Percentiles rank a stretch among this genome's conserved stretches.
These are phyloP conservation scores for Canis aureus DNA, from an alignment of 2,113 vertebrate species.

Conservation along the genomic window DNA sequence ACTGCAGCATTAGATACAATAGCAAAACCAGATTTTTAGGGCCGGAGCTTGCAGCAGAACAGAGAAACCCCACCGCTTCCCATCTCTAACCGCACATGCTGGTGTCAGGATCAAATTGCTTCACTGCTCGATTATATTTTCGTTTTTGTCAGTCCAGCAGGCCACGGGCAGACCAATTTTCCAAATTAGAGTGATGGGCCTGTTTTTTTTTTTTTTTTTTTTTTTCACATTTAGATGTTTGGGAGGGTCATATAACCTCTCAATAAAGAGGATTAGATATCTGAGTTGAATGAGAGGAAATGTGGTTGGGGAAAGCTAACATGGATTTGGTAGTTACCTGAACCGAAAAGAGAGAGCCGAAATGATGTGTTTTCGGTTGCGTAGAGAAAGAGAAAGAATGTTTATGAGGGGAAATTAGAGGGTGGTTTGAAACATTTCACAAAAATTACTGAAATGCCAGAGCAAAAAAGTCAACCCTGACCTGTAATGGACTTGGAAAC, in stretches of 20 bases:
- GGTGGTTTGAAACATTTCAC: conserved; percentile 18
- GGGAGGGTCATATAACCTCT: background rate
- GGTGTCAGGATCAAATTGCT: background rate
- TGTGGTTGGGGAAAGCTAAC: background rate
- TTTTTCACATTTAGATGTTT: background rate
- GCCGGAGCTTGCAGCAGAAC: background rate
- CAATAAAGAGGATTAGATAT: background rate
- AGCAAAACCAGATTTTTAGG: background rate
- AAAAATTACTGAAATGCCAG: background rate
- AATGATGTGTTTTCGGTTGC: background rate
- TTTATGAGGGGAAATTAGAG: background rate
- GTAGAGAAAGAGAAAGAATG: background rate
- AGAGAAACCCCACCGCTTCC: background rate
- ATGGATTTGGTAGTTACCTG: background rate
- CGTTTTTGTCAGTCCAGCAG: background rate
- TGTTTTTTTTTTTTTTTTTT: background rate
- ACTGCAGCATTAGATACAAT: background rate
- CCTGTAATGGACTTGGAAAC: background rate
- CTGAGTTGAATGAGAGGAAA: background rate
- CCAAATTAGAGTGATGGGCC: background rate
- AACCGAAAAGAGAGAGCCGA: background rate
- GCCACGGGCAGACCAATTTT: background rate
- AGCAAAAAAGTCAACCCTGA: background rate
- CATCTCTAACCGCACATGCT: accelerated
- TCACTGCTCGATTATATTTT: background rate